These are phyloP conservation scores for Archivesica marissinica DNA, from an alignment of 1,140 invertebrate species.

Conservation along the genomic window DNA sequence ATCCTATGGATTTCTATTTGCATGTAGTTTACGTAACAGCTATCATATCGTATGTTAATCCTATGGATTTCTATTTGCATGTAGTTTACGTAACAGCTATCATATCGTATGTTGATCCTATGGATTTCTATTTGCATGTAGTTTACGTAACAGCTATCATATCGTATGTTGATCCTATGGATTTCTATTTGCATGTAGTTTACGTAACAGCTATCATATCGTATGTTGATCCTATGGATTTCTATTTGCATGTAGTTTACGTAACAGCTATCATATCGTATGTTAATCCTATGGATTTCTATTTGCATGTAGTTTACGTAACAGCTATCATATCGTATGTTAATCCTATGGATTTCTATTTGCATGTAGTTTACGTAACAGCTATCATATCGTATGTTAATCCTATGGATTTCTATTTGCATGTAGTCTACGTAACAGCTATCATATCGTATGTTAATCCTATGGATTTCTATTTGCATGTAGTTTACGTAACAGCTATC, in stretches of 20 bases:
- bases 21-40: slow-evolving; percentile 99
- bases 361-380: slow-evolving; percentile 97
- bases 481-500: slow-evolving; percentile 98
- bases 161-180: slow-evolving; percentile 93
- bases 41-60: slow-evolving; percentile 95
- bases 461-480: slow-evolving; percentile 85
- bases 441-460: slow-evolving; percentile 93
- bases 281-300: too few species aligned
- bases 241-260: neutral
- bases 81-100: slow-evolving; percentile 98
- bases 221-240: too few species aligned
- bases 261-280: neutral
- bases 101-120: slow-evolving; percentile 96
- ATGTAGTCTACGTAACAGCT: slow-evolving; percentile 99
- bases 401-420: slow-evolving; percentile 35
- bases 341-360: slow-evolving; percentile 77
- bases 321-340: slow-evolving; percentile 97
- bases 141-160: slow-evolving; percentile 98
- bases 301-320: slow-evolving; percentile 95
- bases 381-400: slow-evolving; percentile 96
- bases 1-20: slow-evolving; percentile 8
- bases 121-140: slow-evolving; percentile 86
- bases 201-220: slow-evolving; percentile 98
- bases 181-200: slow-evolving; percentile 89
- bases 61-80: slow-evolving; percentile 84